Base-by-base conservation (phyloP, 2,113 vertebrate species). In the Amphilophus citrinellus region DNA sequence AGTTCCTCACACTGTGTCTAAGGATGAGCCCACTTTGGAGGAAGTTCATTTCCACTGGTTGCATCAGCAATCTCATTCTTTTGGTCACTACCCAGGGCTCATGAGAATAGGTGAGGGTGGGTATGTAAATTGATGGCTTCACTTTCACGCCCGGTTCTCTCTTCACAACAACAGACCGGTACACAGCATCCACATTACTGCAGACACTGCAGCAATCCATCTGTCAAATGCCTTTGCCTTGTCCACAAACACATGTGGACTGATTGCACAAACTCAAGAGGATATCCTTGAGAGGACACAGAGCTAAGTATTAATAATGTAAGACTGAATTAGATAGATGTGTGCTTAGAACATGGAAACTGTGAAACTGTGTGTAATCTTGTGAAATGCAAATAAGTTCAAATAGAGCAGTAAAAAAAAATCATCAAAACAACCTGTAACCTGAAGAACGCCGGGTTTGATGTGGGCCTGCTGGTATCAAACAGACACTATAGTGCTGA, bases 41-140 rank as follows among this genome's bases (percentile, higher is more conserved):
- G 65, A 50, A 30, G 65, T 22, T 47, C 65, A 47, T 68, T 47
- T 68, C 65, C 22, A 68, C 22, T 68, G 65, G 39, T 68, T 68
- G 65, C 42, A 68, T 68, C 65, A 50, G 42, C 5, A 10, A 73
- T 53, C 10, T 30, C 44, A 73, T 53, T 53, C 17, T n/a, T 73
- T 53, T 53, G 44, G 66, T 30, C 20, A 73, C 66, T 73, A 53
- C 66, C 66, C 66, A 73, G 24, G 53, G 17, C 17, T 53, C 30
- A 8, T 7, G 10, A 71, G 3, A 20, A 24, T 20, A 53, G 44
- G 10, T 20, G 17, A 71, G 66, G 22, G 65, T 10, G 30, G 42
- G 42, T 50, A 17, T 6, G 66, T 50, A 71, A 30, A 71, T 20
- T 50, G 15, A 20, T 1, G 10, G 10, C 24, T 50, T 71, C 24